A percentile compares a stretch with the other conserved stretches of the same genome.
Conservation (phyloP, 2,888 invertebrate genomes). For the Nowickia ferox region DNA sequence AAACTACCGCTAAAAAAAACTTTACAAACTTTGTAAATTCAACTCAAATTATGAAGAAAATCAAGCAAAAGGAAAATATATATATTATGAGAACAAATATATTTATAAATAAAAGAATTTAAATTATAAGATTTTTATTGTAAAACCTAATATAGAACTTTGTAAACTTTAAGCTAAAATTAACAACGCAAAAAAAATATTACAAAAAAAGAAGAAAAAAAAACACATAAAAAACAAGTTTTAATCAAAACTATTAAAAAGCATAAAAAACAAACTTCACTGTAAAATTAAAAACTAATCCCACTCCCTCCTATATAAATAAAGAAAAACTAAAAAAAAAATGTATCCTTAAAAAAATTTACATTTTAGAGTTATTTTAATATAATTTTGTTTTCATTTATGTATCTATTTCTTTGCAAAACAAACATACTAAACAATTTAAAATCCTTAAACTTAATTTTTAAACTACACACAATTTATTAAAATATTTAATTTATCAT, state of each 20-base stretch:
- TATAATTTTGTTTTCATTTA: constrained; percentile 53
- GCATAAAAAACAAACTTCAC: constrained; percentile 66
- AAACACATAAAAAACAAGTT: constrained; percentile 32
- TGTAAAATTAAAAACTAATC: constrained; percentile 68
- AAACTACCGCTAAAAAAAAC: constrained; percentile 52
- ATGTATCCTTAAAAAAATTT: constrained; percentile 48
- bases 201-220: constrained; percentile 47
- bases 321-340: constrained; percentile 30
- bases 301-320: constrained; percentile 50
- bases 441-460: constrained; percentile 43
- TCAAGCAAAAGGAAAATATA: constrained; percentile 18
- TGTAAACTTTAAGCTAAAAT: constrained; percentile 71
- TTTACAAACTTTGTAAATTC: constrained; percentile 70
- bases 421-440: constrained; percentile 51
- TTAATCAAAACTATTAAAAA: constrained; percentile 65
- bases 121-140: constrained; percentile 73
- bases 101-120: constrained; percentile 56
- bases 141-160: constrained; percentile 67
- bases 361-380: constrained; percentile 51
- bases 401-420: constrained; percentile 56
- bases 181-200: constrained; percentile 64
- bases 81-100: constrained; percentile 37
- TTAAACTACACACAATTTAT: constrained; percentile 51
- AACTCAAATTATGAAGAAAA: constrained; percentile 57
- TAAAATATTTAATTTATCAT: constrained; percentile 62